Percentiles rank a stretch among this genome's conserved stretches.
phyloP scores from a whole-genome alignment of 2,797 vertebrate genomes.

The Chelidonichthys spinosus region DNA sequence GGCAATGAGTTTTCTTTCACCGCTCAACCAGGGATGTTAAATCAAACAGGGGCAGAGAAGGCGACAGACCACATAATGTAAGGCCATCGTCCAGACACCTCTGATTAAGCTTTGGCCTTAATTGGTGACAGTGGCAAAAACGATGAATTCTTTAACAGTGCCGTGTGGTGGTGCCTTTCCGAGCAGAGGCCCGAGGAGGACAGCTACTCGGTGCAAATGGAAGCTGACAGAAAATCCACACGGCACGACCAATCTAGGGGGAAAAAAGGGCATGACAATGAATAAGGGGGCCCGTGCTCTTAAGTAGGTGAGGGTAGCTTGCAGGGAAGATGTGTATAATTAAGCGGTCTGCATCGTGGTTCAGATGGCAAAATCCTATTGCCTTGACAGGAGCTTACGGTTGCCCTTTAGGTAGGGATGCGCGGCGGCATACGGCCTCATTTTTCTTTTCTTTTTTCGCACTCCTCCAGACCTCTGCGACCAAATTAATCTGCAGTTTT shows the following conservation, averaged over 20 bases:
- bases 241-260: conserved; percentile 65
- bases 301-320: conserved; percentile 71
- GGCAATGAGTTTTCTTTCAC: conserved; percentile 76
- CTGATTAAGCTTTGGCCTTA: conserved; percentile 80
- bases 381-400: conserved; percentile 86
- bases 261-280: conserved; percentile 70
- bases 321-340: conserved; percentile 82
- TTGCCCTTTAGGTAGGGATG: conserved; percentile 84
- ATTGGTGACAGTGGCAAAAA: conserved; percentile 79
- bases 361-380: conserved; percentile 84
- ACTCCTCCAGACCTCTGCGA: conserved; percentile 67
- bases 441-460: conserved; percentile 56
- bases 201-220: conserved; percentile 71
- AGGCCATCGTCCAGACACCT: conserved; percentile 79
- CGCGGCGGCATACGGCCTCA: conserved; percentile 52
- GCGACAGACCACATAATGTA: conserved; percentile 76
- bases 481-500: conserved; percentile 87
- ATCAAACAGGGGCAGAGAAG: conserved; percentile 81
- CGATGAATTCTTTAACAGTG: conserved; percentile 82
- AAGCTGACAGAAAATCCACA: conserved; percentile 83
- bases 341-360: conserved; percentile 78
- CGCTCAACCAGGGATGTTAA: conserved; percentile 79
- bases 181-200: conserved; percentile 58
- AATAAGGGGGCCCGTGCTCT: conserved; percentile 66
- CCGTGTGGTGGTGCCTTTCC: conserved; percentile 52